A percentile compares a stretch with the other conserved stretches of the same genome.
These are phyloP conservation scores for Tenthredo distinguenda DNA, from an alignment of 2,888 invertebrate genomes.

Conservation along the genomic window DNA sequence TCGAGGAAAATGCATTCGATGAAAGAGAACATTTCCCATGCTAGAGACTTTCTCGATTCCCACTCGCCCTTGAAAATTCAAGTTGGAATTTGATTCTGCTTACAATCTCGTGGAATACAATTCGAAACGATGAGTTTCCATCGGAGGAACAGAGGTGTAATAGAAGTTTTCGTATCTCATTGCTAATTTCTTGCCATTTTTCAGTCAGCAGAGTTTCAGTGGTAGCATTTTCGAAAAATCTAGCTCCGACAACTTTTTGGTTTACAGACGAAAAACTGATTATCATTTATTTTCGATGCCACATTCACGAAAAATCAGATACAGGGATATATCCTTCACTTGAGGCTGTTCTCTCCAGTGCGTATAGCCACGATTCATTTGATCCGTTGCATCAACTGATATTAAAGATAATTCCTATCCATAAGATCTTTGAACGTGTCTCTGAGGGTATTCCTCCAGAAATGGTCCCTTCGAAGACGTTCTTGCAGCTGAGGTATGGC, in stretches of 20 bases:
- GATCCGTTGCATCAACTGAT: neutral
- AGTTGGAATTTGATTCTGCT: neutral
- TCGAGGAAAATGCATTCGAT: neutral
- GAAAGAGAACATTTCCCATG: neutral
- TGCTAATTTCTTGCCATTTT: neutral
- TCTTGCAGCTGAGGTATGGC: conserved; percentile 52
- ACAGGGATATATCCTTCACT: too few species aligned
- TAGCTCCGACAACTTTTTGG: neutral
- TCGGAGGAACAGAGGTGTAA: too few species aligned
- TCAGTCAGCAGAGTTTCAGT: neutral
- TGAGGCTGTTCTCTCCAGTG: too few species aligned
- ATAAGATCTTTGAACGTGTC: conserved; percentile 61
- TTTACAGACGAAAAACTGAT: neutral
- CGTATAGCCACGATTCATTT: too few species aligned
- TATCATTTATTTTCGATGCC: too few species aligned
- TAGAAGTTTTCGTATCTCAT: neutral
- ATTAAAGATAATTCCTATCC: conserved; percentile 61
- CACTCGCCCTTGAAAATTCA: neutral
- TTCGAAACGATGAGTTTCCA: too few species aligned
- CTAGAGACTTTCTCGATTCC: neutral
- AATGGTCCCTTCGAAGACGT: conserved; percentile 57
- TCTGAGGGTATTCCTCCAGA: conserved; percentile 57
- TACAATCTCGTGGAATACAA: neutral
- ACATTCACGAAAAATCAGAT: too few species aligned
- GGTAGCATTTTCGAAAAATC: too few species aligned